A percentile compares a stretch with the other conserved stretches of the same genome.
phyloP scores from a whole-genome alignment of 2,797 vertebrate species.

The Aulostomus chinensis region DNA sequence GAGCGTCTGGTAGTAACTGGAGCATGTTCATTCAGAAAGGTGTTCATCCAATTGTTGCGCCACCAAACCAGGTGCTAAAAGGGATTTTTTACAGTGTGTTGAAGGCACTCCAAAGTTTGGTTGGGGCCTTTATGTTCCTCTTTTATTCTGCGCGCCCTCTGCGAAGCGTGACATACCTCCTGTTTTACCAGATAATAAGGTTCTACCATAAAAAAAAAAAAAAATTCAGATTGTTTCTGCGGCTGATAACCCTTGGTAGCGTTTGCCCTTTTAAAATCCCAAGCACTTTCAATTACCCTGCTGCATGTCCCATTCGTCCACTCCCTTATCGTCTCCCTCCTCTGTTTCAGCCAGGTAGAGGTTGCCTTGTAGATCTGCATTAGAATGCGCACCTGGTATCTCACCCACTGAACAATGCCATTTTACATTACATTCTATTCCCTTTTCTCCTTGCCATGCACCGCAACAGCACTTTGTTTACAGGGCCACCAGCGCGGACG shows the following conservation, averaged over 20 bases:
- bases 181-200: conserved; percentile 68
- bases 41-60: conserved; percentile 23
- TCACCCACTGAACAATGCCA: conserved; percentile 61
- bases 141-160: conserved; percentile 56
- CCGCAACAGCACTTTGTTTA: conserved; percentile 68
- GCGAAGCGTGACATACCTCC: conserved; percentile 44
- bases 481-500: conserved; percentile 59
- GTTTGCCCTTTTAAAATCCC: conserved; percentile 77
- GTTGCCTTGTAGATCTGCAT: conserved; percentile 64
- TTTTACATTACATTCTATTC: conserved; percentile 73
- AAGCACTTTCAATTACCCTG: conserved; percentile 71
- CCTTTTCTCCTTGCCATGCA: conserved; percentile 62
- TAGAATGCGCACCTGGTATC: conserved; percentile 73
- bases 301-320: conserved; percentile 56
- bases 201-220: conserved; percentile 66
- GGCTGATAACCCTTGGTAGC: conserved; percentile 71
- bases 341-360: conserved; percentile 62
- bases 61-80: conserved; percentile 40
- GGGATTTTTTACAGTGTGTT: conserved; percentile 50
- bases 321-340: conserved; percentile 64
- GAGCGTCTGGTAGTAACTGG: conserved; percentile 23
- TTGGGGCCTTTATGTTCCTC: conserved; percentile 60
- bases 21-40: conserved; percentile 36
- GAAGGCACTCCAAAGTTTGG: conserved; percentile 60
- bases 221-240: conserved; percentile 72